Evolutionary conservation across 2,888 invertebrate genomes (phyloP).

Genomic region (Dicroscelio sp.): DNA sequence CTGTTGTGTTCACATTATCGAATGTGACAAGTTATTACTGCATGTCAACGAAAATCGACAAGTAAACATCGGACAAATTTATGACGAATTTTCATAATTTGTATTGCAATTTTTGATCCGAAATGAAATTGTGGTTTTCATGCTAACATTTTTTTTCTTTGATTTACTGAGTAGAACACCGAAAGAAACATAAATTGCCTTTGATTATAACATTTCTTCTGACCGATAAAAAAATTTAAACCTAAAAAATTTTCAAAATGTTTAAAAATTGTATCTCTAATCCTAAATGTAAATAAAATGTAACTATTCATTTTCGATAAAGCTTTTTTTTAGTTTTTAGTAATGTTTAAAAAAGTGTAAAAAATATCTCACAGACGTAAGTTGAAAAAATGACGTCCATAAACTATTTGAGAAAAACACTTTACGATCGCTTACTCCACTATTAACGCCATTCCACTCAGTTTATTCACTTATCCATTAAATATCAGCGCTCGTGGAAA

Average conservation of each 20-base stretch:
- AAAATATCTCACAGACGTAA: too few relatives aligned
- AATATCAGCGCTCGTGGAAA: slow-evolving; percentile 45
- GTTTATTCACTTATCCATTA: slow-evolving; percentile 58
- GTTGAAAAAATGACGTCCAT: too few relatives aligned
- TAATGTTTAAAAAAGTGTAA: neutral
- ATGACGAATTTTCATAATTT: neutral
- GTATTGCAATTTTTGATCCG: neutral
- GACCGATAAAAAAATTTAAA: too few relatives aligned
- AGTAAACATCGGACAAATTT: neutral
- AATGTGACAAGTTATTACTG: slow-evolving; percentile 28
- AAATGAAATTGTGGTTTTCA: neutral
- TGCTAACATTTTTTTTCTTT: too few relatives aligned
- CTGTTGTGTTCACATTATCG: slow-evolving; percentile 16
- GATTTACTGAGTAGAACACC: too few relatives aligned
- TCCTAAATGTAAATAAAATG: too few relatives aligned
- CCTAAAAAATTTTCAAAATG: too few relatives aligned
- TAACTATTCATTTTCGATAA: neutral
- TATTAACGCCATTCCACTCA: slow-evolving; percentile 44
- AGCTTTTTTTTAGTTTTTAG: neutral
- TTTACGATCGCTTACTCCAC: neutral
- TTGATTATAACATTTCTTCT: too few relatives aligned
- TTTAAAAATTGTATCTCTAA: too few relatives aligned
- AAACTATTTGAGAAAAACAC: neutral
- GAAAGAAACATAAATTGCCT: too few relatives aligned
- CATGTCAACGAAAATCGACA: neutral